Percentiles rank a stretch among this genome's conserved stretches.
Conservation (phyloP, 1,140 invertebrate species). For the Bombyx mori region ASM3026992v2 NC_085130.1:5214001-5214500, state of each 20-base stretch:
- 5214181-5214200: conserved; percentile 54
- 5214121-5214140: conserved; percentile 49
- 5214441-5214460: too few relatives aligned
- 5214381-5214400: neutral
- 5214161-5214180: conserved; percentile 52
- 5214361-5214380: conserved; percentile 23
- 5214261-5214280: conserved; percentile 57
- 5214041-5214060: conserved; percentile 56
- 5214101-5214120: conserved; percentile 53
- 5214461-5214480: too few relatives aligned
- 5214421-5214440: neutral
- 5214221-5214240: conserved; percentile 38
- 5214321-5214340: conserved; percentile 48
- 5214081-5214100: conserved; percentile 35
- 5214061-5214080: conserved; percentile 51
- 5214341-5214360: conserved; percentile 38
- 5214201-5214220: conserved; percentile 39
- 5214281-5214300: conserved; percentile 52
- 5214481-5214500: too few relatives aligned
- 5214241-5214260: conserved; percentile 44
- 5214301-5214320: conserved; percentile 42
- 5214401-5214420: neutral
- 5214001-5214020: conserved; percentile 51
- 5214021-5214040: conserved; percentile 47
- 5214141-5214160: conserved; percentile 50